These are phyloP conservation scores for Tethea ocularis DNA, from an alignment of 2,888 invertebrate genomes.

Conservation along the genomic window DNA sequence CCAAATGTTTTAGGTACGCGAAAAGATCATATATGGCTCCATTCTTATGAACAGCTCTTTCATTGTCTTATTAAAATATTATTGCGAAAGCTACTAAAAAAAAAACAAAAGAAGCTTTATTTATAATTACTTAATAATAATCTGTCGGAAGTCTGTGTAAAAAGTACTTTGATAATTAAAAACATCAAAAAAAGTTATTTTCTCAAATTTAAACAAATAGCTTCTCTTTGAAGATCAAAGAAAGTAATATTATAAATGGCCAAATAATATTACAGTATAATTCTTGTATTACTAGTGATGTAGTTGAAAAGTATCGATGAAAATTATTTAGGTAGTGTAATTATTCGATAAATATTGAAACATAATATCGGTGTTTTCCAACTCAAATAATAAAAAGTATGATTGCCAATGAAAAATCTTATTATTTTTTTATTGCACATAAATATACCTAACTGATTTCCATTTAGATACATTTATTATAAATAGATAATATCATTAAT, in stretches of 20 bases:
- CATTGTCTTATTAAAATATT: neutral
- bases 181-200: conserved; percentile 9
- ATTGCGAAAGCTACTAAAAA: neutral
- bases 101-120: neutral
- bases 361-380: no score
- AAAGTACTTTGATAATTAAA: conserved; percentile 8
- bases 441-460: no score
- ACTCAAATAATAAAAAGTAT: no score
- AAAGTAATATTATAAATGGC: conserved; percentile 55
- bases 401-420: no score
- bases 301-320: conserved; percentile 13
- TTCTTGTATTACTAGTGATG: conserved; percentile 46
- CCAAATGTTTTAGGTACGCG: no score
- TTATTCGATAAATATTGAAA: no score
- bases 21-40: no score
- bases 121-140: neutral
- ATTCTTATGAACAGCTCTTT: neutral
- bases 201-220: conserved; percentile 37
- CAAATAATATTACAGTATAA: conserved; percentile 64
- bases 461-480: no score
- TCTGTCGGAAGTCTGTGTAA: neutral
- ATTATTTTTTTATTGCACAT: no score
- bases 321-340: neutral
- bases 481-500: no score
- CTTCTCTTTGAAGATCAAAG: conserved; percentile 66